phyloP scores from a whole-genome alignment of 2,113 vertebrate species.

The Passer domesticus region DNA sequence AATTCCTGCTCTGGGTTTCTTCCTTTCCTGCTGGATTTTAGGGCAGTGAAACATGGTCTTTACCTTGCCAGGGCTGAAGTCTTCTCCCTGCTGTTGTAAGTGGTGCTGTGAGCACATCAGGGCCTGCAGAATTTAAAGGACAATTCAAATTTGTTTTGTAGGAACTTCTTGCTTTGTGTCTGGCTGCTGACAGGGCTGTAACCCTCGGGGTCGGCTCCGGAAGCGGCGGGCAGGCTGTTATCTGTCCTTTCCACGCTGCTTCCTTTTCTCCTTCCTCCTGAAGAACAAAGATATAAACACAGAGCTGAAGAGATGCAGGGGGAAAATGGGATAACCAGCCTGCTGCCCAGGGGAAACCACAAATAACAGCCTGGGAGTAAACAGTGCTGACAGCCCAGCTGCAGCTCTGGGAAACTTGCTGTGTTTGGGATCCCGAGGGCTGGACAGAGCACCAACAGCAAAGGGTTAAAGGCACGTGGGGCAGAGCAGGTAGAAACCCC shows the following conservation, averaged over 20 bases:
- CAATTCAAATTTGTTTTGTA: neutral
- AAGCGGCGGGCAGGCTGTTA: neutral
- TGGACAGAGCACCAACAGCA: neutral
- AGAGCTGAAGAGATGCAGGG: neutral
- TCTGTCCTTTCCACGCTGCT: constrained; percentile 15
- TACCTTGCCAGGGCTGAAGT: neutral
- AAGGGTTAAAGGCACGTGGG: neutral
- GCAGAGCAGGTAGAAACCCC: neutral
- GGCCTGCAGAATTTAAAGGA: neutral
- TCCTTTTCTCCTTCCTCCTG: constrained; percentile 31
- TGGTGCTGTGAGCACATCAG: rapidly evolving
- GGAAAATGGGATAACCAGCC: neutral
- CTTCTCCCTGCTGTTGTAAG: neutral
- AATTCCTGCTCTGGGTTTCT: neutral
- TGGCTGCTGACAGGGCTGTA: neutral
- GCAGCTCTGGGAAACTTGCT: neutral
- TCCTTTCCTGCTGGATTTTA: neutral
- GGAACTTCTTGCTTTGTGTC: neutral
- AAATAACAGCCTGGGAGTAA: constrained; percentile 23
- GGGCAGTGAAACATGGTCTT: neutral
- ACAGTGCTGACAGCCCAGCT: neutral
- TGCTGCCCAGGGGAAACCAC: neutral
- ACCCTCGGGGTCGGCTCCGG: neutral
- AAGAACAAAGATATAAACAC: constrained; percentile 39
- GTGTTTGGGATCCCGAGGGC: neutral